phyloP scores from a whole-genome alignment of 1,140 invertebrate genomes.

The Drosophila micromelanica region DNA sequence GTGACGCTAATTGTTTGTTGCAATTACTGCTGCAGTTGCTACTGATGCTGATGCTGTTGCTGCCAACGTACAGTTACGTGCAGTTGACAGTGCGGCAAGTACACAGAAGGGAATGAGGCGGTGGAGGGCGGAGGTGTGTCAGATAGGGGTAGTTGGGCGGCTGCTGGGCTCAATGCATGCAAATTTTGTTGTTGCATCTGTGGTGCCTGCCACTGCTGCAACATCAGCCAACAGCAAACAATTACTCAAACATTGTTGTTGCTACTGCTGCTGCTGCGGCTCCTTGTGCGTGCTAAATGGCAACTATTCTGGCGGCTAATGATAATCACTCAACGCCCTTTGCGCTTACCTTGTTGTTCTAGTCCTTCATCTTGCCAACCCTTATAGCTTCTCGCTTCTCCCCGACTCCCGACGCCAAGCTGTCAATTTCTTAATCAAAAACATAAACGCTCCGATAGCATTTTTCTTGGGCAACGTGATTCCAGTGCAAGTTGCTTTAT shows the following conservation, averaged over 20 bases:
- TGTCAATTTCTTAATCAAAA: slow-evolving; percentile 57
- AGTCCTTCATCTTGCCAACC: background rate
- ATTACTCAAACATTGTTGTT: slow-evolving; percentile 81
- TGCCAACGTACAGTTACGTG: slow-evolving; percentile 65
- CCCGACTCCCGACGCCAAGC: background rate
- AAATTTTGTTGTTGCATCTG: slow-evolving; percentile 69
- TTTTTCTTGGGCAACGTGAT: slow-evolving; percentile 19
- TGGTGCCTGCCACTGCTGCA: slow-evolving; percentile 37
- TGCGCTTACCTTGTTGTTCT: slow-evolving; percentile 23
- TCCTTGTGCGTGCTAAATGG: slow-evolving; percentile 79
- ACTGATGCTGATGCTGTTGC: slow-evolving; percentile 68
- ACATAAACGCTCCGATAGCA: slow-evolving; percentile 24
- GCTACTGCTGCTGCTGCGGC: slow-evolving; percentile 39
- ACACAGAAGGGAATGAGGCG: background rate
- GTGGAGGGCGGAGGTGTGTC: background rate
- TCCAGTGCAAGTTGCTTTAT: slow-evolving; percentile 24
- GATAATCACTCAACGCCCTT: slow-evolving; percentile 72
- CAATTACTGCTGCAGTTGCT: slow-evolving; percentile 76
- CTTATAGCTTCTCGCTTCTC: background rate
- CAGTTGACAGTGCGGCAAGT: slow-evolving; percentile 28
- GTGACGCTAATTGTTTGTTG: slow-evolving; percentile 82
- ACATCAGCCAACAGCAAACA: slow-evolving; percentile 57
- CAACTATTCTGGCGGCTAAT: slow-evolving; percentile 71
- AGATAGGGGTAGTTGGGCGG: background rate
- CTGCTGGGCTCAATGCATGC: slow-evolving; percentile 53